Evolutionary conservation across 2,113 vertebrate genomes (phyloP).

Genomic region (Diphyllodes magnificus): DNA sequence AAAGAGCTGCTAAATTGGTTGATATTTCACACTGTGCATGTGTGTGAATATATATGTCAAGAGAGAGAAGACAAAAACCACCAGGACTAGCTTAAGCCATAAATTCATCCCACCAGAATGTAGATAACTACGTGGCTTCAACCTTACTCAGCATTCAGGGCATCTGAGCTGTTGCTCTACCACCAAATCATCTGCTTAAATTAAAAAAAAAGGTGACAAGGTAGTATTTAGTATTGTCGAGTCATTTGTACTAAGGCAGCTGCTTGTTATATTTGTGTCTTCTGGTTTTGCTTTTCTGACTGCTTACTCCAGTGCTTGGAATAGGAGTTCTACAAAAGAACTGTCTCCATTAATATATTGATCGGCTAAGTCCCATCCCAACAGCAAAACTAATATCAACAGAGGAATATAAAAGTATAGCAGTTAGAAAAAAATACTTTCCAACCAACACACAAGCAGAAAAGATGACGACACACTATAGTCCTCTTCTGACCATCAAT

Average conservation of each 20-base stretch:
- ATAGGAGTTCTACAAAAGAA: neutral
- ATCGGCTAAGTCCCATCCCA: neutral
- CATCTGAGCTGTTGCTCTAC: neutral
- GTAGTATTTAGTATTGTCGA: neutral
- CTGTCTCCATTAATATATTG: neutral
- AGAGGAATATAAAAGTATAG: neutral
- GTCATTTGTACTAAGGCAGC: neutral
- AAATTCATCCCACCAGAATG: neutral
- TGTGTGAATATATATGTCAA: neutral
- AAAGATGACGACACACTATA: neutral
- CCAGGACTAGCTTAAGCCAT: neutral
- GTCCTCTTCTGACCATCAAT: neutral
- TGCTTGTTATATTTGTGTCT: neutral
- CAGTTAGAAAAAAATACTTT: neutral
- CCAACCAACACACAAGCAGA: neutral
- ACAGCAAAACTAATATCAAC: neutral
- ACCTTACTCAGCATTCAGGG: neutral
- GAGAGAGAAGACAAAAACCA: neutral
- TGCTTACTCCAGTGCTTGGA: neutral
- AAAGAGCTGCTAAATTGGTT: neutral
- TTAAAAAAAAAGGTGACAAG: neutral
- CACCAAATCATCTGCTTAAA: neutral
- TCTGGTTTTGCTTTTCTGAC: neutral
- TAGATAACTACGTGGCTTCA: neutral
- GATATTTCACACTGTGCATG: neutral